Percentiles rank a stretch among this genome's conserved stretches.
These are phyloP conservation scores for Pyrochroa serraticornis DNA, from an alignment of 2,888 invertebrate genomes.

Conservation along the genomic window DNA sequence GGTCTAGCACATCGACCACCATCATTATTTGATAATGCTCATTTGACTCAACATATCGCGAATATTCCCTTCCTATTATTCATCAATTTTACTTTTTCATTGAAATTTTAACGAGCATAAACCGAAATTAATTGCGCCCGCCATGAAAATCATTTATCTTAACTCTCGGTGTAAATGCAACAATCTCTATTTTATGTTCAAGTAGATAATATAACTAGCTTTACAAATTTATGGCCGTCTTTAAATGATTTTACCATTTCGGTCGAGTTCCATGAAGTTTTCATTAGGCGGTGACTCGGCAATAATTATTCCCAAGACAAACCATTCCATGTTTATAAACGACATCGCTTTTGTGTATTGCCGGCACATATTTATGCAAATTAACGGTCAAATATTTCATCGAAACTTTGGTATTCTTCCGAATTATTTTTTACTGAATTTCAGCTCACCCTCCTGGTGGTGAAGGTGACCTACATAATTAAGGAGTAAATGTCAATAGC, in stretches of 20 bases:
- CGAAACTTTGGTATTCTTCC: constrained; percentile 1
- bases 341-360: constrained; percentile 16
- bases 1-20: neutral
- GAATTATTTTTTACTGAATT: constrained; percentile 10
- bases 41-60: neutral
- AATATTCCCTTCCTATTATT: neutral
- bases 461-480: constrained; percentile 22
- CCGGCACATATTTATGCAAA: constrained; percentile 20
- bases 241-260: neutral
- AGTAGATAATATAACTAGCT: neutral
- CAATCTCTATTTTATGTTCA: too few relatives aligned
- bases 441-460: constrained; percentile 5
- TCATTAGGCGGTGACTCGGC: too few relatives aligned
- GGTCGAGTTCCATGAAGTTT: neutral
- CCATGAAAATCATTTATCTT: too few relatives aligned
- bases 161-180: too few relatives aligned
- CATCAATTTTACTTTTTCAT: too few relatives aligned
- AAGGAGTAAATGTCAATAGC: constrained; percentile 24
- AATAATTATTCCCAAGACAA: neutral
- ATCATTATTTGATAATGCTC: neutral
- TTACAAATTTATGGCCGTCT: neutral
- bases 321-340: constrained; percentile 6
- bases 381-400: constrained; percentile 20
- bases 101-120: too few relatives aligned
- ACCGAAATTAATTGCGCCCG: too few relatives aligned